phyloP scores from a whole-genome alignment of 2,113 vertebrate species.

The Malurus elegans region DNA sequence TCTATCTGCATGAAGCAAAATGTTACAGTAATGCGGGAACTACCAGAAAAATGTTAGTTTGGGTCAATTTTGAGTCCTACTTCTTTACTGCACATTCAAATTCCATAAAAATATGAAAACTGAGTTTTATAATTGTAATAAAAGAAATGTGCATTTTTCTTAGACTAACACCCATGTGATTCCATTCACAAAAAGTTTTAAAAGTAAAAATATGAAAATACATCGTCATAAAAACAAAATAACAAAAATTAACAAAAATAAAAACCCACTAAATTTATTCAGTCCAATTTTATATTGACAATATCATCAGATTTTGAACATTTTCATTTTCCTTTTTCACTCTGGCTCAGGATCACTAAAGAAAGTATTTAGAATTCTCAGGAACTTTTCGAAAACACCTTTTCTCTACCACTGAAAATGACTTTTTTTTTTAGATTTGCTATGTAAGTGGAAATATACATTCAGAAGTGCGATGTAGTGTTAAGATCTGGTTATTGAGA shows the following conservation, averaged over 20 bases:
- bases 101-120: neutral
- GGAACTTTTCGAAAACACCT: accelerated
- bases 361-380: neutral
- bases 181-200: neutral
- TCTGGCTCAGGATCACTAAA: neutral
- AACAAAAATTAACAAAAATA: neutral
- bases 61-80: too few species aligned
- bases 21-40: too few species aligned
- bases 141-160: neutral
- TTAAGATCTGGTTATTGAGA: neutral
- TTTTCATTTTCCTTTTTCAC: neutral
- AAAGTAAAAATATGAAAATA: neutral
- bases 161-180: neutral
- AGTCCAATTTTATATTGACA: neutral
- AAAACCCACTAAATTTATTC: accelerated
- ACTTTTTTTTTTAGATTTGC: neutral
- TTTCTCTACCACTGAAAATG: neutral
- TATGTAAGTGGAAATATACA: neutral
- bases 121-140: neutral
- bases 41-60: too few species aligned
- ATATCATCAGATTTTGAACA: neutral
- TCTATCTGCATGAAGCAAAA: too few species aligned
- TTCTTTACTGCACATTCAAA: too few species aligned
- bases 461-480: neutral
- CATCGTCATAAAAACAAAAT: accelerated